These are phyloP conservation scores for Tachuris rubrigastra DNA, from an alignment of 2,113 vertebrate genomes.

Conservation along the genomic window DNA sequence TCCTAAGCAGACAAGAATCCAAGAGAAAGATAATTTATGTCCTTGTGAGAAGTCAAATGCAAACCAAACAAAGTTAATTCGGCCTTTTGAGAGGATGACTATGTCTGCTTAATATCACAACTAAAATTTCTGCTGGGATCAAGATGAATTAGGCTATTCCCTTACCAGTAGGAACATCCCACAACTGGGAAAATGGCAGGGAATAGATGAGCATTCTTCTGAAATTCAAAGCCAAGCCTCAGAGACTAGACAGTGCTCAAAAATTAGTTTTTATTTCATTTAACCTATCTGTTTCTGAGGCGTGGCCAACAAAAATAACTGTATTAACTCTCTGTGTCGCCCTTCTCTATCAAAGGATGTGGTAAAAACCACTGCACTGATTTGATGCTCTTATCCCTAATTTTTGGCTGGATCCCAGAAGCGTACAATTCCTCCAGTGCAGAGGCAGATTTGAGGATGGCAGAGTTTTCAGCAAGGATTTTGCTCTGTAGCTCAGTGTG, in stretches of 20 bases:
- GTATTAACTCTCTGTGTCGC: background rate
- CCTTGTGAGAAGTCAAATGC: background rate
- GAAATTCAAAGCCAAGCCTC: background rate
- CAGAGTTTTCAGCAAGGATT: background rate
- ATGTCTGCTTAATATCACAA: background rate
- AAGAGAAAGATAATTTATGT: background rate
- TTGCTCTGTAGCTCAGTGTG: background rate
- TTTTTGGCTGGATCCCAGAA: background rate
- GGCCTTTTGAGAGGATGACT: background rate
- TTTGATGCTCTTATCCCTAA: background rate
- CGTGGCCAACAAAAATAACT: background rate
- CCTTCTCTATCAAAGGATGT: background rate
- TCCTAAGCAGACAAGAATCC: background rate
- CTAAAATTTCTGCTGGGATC: background rate
- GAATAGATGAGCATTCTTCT: background rate
- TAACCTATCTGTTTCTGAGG: background rate
- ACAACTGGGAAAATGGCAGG: background rate
- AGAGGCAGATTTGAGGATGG: background rate
- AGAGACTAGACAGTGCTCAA: background rate
- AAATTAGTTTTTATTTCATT: background rate
- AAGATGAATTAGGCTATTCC: background rate
- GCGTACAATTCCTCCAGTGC: background rate
- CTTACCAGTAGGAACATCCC: background rate
- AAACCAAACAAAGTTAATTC: background rate
- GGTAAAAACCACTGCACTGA: background rate